phyloP scores from a whole-genome alignment of 2,113 vertebrate genomes.

The Mormyrus iriodes region DNA sequence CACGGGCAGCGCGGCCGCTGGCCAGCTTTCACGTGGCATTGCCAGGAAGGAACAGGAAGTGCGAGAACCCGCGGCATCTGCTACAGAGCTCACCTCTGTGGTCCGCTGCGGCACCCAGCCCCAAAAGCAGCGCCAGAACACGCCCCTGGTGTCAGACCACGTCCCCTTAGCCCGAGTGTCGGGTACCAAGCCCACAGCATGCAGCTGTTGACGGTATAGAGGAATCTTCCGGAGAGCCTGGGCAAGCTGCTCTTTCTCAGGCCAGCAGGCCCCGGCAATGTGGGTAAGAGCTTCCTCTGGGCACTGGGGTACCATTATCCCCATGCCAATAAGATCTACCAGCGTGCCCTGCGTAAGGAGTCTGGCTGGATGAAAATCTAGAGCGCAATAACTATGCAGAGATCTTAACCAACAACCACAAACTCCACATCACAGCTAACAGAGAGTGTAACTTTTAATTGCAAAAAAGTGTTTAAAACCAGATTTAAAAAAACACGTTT shows the following conservation, averaged over 20 bases:
- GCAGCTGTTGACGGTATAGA: background rate
- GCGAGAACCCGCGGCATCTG: background rate
- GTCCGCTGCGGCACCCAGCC: background rate
- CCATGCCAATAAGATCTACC: background rate
- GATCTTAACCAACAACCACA: background rate
- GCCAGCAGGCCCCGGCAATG: too few relatives aligned
- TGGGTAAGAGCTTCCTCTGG: background rate
- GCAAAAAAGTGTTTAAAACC: background rate
- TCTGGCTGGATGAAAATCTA: background rate
- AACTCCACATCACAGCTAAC: background rate
- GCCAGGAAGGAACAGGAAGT: conserved; percentile 2
- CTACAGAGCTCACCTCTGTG: background rate
- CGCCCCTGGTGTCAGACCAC: background rate
- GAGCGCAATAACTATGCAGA: background rate
- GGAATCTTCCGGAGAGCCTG: background rate
- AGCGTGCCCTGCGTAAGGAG: background rate
- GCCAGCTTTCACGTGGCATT: background rate
- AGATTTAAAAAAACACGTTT: background rate
- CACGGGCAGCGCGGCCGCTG: conserved; percentile 44
- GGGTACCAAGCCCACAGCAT: background rate
- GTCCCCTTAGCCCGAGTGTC: background rate
- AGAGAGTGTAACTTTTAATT: background rate
- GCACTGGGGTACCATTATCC: background rate
- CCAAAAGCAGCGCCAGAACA: background rate
- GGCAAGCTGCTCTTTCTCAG: background rate